Percentiles rank a stretch among this genome's conserved stretches.
Conservation (phyloP, 2,888 invertebrate genomes). For the Caenorhabditis sinica region DNA sequence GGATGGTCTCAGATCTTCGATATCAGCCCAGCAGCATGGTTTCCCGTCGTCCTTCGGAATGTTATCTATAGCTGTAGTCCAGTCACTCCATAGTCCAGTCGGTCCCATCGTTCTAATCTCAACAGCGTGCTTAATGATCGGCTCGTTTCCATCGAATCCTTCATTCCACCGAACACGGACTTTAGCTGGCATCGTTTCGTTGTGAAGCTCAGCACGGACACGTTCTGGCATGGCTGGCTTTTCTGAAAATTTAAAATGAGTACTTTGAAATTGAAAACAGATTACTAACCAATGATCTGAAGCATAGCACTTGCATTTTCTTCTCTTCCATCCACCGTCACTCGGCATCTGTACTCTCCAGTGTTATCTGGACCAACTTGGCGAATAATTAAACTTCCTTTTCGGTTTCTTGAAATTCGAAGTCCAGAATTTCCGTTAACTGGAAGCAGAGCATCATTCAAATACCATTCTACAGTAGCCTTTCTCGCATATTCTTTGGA, state of each 20-base stretch:
- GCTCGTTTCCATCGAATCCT: constrained; percentile 97
- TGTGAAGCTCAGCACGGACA: constrained; percentile 90
- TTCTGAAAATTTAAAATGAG: constrained; percentile 86
- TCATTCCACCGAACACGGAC: constrained; percentile 85
- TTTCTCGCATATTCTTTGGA: constrained; percentile 89
- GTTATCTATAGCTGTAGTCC: constrained; percentile 88
- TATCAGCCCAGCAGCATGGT: constrained; percentile 65
- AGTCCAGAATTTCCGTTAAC: constrained; percentile 68
- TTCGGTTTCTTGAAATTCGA: constrained; percentile 68
- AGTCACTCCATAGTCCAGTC: constrained; percentile 80
- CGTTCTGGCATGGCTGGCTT: constrained; percentile 95
- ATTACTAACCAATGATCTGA: constrained; percentile 88
- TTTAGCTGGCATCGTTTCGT: constrained; percentile 89
- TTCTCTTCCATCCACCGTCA: constrained; percentile 95
- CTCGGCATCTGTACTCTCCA: constrained; percentile 90
- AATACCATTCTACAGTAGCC: constrained; percentile 73
- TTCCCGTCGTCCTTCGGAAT: constrained; percentile 85
- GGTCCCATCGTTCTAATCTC: constrained; percentile 92
- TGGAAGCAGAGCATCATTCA: constrained; percentile 71
- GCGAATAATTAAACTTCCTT: constrained; percentile 71
- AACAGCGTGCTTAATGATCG: constrained; percentile 90
- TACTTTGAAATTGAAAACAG: background rate
- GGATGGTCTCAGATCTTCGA: constrained; percentile 90
- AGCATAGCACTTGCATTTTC: constrained; percentile 88
- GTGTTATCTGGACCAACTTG: constrained; percentile 88